Percentiles rank a stretch among this genome's conserved stretches.
Conservation (phyloP, 2,888 invertebrate genomes). For the Hyposoter dolosus region DNA sequence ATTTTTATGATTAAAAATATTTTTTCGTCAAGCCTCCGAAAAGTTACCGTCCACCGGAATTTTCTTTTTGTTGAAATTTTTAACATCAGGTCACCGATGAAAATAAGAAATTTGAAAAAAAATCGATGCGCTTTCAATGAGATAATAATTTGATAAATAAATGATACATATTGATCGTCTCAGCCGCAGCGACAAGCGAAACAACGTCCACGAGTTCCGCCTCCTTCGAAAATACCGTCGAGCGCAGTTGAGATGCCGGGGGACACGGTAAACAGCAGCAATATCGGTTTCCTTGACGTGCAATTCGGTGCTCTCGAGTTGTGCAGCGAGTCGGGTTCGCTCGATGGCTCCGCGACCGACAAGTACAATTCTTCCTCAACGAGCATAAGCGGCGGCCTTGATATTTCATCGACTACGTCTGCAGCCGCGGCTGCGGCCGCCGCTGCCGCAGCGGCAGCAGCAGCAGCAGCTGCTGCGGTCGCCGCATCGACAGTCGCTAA, state of each 20-base stretch:
- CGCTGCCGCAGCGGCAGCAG: constrained; percentile 77
- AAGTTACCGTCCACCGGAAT: too few relatives aligned
- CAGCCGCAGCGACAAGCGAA: constrained; percentile 81
- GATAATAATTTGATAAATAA: too few relatives aligned
- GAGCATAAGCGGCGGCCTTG: constrained; percentile 79
- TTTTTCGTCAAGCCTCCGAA: too few relatives aligned
- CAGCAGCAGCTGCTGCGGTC: constrained; percentile 74
- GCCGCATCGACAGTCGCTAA: constrained; percentile 73
- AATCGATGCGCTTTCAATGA: too few relatives aligned
- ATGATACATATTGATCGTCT: not conserved
- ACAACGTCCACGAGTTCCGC: constrained; percentile 82
- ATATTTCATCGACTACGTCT: constrained; percentile 76
- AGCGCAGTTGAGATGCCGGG: constrained; percentile 99
- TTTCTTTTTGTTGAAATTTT: too few relatives aligned
- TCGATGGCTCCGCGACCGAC: constrained; percentile 84
- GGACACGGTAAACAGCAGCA: constrained; percentile 90
- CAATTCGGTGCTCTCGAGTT: constrained; percentile 97
- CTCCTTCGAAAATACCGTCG: constrained; percentile 92
- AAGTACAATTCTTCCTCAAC: constrained; percentile 85
- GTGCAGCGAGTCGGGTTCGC: constrained; percentile 86
- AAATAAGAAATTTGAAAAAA: not conserved
- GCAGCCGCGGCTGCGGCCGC: constrained; percentile 56
- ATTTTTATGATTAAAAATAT: too few relatives aligned
- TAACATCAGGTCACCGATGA: too few relatives aligned
- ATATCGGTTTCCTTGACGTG: constrained; percentile 93